These are phyloP conservation scores for Andrena marginata DNA, from an alignment of 2,888 invertebrate genomes.

Conservation along the genomic window DNA sequence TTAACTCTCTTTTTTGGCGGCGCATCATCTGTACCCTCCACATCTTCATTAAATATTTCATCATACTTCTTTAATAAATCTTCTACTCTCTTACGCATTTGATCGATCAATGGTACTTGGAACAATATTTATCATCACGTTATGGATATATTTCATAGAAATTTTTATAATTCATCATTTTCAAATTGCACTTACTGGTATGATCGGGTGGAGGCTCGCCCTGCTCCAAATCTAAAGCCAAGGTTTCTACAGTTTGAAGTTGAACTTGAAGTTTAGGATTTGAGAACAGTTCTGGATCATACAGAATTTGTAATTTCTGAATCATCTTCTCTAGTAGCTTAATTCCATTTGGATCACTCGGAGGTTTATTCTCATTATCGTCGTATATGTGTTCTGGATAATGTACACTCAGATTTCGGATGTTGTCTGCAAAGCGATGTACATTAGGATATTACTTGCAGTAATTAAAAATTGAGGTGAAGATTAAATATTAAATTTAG, in stretches of 20 bases:
- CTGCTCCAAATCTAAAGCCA: conserved; percentile 70
- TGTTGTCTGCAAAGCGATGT: conserved; percentile 58
- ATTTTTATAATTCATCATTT: not conserved
- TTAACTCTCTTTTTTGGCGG: conserved; percentile 20
- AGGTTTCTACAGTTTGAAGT: conserved; percentile 63
- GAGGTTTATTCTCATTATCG: conserved; percentile 23
- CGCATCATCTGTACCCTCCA: not conserved
- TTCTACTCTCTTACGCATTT: conserved; percentile 15
- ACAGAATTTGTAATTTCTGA: conserved; percentile 51
- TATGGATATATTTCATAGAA: not conserved
- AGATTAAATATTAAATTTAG: not conserved
- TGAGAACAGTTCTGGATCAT: conserved; percentile 58
- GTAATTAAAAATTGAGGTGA: too few species aligned
- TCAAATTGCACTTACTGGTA: conserved; percentile 62
- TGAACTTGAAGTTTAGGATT: conserved; percentile 68
- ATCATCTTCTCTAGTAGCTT: conserved; percentile 59
- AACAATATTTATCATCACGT: not conserved
- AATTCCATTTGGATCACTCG: conserved; percentile 48
- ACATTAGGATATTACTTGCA: not conserved
- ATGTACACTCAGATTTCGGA: conserved; percentile 48
- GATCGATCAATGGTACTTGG: conserved; percentile 41
- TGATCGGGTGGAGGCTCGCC: conserved; percentile 41
- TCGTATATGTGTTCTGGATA: conserved; percentile 47
- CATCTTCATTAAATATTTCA: conserved; percentile 28
- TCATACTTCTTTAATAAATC: conserved; percentile 40